Evolutionary conservation across 2,113 vertebrate species (phyloP).

Genomic region (Spilogale gracilis): DNA sequence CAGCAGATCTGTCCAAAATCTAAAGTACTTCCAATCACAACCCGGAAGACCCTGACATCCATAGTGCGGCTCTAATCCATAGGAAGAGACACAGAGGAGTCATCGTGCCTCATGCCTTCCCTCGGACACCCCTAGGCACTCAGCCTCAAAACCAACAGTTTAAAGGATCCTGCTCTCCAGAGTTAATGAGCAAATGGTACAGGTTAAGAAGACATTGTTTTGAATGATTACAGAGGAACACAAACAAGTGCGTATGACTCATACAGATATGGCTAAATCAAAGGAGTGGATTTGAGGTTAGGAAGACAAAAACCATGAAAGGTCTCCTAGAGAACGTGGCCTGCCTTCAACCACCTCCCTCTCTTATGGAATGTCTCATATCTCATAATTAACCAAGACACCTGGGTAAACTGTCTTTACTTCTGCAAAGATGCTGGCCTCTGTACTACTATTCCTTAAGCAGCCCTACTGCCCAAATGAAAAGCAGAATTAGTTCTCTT

Average conservation of each 20-base stretch:
- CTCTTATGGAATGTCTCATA: neutral
- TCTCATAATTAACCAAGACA: neutral
- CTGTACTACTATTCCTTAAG: neutral
- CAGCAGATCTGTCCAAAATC: neutral
- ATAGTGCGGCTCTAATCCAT: neutral
- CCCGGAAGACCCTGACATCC: neutral
- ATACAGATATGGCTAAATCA: neutral
- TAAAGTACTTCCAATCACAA: conserved; percentile 16
- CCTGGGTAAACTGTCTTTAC: neutral
- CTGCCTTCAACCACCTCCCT: neutral
- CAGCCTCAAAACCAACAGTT: conserved; percentile 11
- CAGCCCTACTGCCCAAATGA: conserved; percentile 44
- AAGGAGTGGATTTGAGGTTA: neutral
- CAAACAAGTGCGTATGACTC: neutral
- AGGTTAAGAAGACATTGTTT: neutral
- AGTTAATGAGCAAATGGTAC: neutral
- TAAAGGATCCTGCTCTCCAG: neutral
- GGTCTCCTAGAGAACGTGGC: neutral
- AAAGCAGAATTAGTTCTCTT: conserved; percentile 83
- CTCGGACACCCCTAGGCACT: neutral
- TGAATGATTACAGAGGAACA: neutral
- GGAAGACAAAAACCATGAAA: neutral
- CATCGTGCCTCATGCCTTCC: no score
- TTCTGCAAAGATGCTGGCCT: neutral
- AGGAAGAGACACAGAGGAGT: neutral